A percentile compares a stretch with the other conserved stretches of the same genome.
Evolutionary conservation across 2,888 invertebrate genomes (phyloP).

Genomic region (Andrena hattorfiana): DNA sequence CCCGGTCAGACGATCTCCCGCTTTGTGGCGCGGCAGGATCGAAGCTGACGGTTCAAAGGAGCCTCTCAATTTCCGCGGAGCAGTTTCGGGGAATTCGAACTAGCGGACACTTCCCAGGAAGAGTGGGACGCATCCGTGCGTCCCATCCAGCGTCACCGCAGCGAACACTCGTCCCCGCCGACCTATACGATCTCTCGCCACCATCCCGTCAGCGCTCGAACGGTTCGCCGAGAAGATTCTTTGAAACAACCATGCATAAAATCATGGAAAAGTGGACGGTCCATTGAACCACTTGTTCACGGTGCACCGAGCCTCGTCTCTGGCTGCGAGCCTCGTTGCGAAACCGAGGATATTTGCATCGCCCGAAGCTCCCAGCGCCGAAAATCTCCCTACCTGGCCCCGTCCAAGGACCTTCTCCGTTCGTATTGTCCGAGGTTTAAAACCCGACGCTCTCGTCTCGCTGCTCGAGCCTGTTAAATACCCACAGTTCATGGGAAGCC

Average conservation of each 20-base stretch:
- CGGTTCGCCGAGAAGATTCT: neutral
- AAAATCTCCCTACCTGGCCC: slow-evolving; percentile 35
- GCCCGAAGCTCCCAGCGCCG: slow-evolving; percentile 28
- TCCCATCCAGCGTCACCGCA: neutral
- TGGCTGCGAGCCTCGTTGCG: neutral
- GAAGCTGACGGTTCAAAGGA: neutral
- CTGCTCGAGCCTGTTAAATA: slow-evolving; percentile 5
- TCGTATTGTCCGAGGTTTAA: slow-evolving; percentile 25
- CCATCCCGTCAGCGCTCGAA: neutral
- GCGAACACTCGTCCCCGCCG: neutral
- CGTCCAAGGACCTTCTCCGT: neutral
- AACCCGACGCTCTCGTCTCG: neutral
- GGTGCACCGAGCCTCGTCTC: slow-evolving; percentile 6
- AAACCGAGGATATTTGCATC: slow-evolving; percentile 20
- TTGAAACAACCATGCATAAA: neutral
- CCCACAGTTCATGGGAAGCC: neutral
- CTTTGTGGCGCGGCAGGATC: neutral
- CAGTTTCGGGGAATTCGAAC: slow-evolving; percentile 19
- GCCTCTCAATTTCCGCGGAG: slow-evolving; percentile 1
- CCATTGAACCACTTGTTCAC: slow-evolving; percentile 6
- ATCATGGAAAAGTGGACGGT: neutral
- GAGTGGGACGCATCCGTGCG: neutral
- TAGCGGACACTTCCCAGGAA: slow-evolving; percentile 5
- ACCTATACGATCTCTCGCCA: too few species aligned
- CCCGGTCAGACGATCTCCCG: neutral